Base-by-base conservation (phyloP, 1,140 invertebrate species). In the Cylas formicarius region DNA sequence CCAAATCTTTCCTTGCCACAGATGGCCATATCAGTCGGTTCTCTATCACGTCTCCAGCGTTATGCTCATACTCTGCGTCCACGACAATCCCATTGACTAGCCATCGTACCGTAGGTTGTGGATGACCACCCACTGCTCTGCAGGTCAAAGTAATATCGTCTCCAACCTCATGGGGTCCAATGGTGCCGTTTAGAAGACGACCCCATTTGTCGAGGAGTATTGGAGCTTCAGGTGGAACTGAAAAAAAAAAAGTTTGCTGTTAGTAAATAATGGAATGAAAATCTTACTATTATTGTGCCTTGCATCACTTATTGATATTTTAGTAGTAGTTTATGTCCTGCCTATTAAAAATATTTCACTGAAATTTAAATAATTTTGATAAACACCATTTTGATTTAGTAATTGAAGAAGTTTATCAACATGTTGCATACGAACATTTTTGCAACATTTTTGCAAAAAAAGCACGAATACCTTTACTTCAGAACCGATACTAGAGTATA, bases 161-260 rank as follows among this genome's bases (percentile, higher is more conserved):
- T n/a, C 73, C 80, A 61, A 90, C 86, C 58, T 87, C 79, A 59
- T 82, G 76, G 2, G 87, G 87, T 8, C 86, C 87, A 14, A 87
- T 74, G 6, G 80, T 77, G 44, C 76, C 73, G 55, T 83, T 82
- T 59, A 84, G 70, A 55, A 78, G 74, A 34, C 80, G 74, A 11
- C 82, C 77, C 77, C 77, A 80, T 60, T 79, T 72, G 67, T 90
- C 84, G 53, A 88, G 72, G 57, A 93, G 86, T 41, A 84, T 78
- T 20, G 87, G 86, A 58, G 83, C 78, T 56, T 87, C 84, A 3
- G 88, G 87, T 48, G 86, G 85, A 57, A 91, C 88, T 91, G 76
- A 50, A 65, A 66, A 26, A 60, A 50, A 44, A 52, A 45, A 48
- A 52, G 19, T n/a, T n/a, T n/a, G n/a, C n/a, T n/a, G n/a, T n/a